These are phyloP conservation scores for Drosophila imparisetae DNA, from an alignment of 2,888 invertebrate genomes.

Conservation along the genomic window DNA sequence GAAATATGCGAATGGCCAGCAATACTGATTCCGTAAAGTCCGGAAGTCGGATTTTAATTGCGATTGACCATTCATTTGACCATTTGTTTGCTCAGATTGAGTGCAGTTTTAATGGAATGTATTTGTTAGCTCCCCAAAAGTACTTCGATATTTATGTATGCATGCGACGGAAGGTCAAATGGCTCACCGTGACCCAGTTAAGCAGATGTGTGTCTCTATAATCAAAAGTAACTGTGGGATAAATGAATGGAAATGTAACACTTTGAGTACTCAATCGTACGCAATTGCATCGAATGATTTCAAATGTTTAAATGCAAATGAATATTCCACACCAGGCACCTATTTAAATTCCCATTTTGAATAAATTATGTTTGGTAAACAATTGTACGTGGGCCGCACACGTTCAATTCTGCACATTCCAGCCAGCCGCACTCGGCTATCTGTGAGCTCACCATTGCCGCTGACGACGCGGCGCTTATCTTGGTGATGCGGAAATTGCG, in stretches of 20 bases:
- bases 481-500: conserved; percentile 66
- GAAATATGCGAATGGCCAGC: conserved; percentile 45
- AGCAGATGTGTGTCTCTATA: conserved; percentile 35
- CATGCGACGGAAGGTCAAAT: conserved; percentile 10
- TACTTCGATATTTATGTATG: neutral
- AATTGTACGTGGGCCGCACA: conserved; percentile 37
- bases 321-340: conserved; percentile 48
- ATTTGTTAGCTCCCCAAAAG: neutral
- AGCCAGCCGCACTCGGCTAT: conserved; percentile 13
- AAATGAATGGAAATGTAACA: conserved; percentile 29
- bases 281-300: conserved; percentile 36
- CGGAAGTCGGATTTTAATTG: conserved; percentile 42
- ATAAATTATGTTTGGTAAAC: conserved; percentile 61
- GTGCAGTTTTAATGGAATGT: conserved; percentile 28
- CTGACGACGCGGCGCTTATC: conserved; percentile 58
- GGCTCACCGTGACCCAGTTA: conserved; percentile 38
- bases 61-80: conserved; percentile 35
- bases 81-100: conserved; percentile 23
- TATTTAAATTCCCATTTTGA: conserved; percentile 61
- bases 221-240: conserved; percentile 35
- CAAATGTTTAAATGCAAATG: conserved; percentile 43
- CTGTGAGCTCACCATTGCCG: conserved; percentile 13
- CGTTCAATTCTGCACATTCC: neutral
- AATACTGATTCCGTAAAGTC: conserved; percentile 37
- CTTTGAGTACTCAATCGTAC: conserved; percentile 26